Evolutionary conservation across 2,888 invertebrate species (phyloP).

Genomic region (Tipula unca): DNA sequence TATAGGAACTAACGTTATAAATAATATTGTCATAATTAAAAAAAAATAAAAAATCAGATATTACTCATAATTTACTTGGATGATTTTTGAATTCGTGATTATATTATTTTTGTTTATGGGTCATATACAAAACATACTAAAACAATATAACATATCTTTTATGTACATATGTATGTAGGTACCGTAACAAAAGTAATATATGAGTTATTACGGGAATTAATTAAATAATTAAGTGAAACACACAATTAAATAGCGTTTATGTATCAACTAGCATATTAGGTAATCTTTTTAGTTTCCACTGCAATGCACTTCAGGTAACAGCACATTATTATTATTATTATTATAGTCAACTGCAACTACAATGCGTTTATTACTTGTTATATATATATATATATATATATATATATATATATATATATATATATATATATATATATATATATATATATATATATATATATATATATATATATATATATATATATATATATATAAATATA

Average conservation of each 20-base stretch:
- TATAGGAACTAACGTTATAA: too few species aligned
- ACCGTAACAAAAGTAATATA: not conserved
- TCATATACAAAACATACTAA: not conserved
- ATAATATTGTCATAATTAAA: not conserved
- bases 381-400: not conserved
- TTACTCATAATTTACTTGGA: not conserved
- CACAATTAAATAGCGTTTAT: not conserved
- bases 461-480: not conserved
- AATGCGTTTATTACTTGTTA: not conserved
- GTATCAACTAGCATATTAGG: not conserved
- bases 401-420: not conserved
- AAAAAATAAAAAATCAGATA: too few species aligned
- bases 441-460: not conserved
- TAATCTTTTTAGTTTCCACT: not conserved
- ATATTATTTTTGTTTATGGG: not conserved
- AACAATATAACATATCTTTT: too few species aligned
- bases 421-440: not conserved
- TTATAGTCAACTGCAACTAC: not conserved
- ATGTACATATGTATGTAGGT: not conserved
- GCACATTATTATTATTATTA: not conserved
- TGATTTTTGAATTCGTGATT: not conserved
- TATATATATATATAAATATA: not conserved
- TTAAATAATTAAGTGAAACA: not conserved
- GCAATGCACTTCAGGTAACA: not conserved
- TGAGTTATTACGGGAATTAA: not conserved